Evolutionary conservation across 1,140 invertebrate species (phyloP).

Genomic region (Apis florea): DNA sequence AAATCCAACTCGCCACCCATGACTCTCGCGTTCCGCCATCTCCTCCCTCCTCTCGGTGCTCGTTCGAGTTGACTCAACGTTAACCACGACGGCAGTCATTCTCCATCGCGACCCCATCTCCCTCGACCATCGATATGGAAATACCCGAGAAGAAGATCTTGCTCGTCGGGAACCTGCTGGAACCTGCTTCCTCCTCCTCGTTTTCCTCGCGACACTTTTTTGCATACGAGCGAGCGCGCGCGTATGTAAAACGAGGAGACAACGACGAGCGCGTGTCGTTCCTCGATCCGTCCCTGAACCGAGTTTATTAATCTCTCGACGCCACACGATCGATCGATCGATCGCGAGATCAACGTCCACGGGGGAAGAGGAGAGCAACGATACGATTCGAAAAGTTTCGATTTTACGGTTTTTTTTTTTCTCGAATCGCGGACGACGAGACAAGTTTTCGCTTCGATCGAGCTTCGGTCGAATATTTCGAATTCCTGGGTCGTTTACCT

Average conservation of each 20-base stretch:
- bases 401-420: not conserved
- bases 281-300: no score
- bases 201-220: no score
- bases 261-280: no score
- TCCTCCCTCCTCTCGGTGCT: not conserved
- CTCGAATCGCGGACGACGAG: not conserved
- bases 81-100: not conserved
- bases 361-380: not conserved
- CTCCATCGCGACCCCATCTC: not conserved
- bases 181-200: no score
- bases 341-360: not conserved
- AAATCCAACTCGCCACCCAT: conserved; percentile 27
- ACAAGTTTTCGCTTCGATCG: not conserved
- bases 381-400: not conserved
- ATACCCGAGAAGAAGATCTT: not conserved
- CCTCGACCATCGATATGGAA: not conserved
- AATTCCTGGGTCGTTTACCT: not conserved
- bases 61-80: conserved; percentile 13
- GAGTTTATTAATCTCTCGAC: not conserved
- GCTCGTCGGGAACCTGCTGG: no score
- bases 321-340: not conserved
- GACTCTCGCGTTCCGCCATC: not conserved
- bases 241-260: no score
- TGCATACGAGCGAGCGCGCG: no score
- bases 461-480: not conserved